These are phyloP conservation scores for Phrynocephalus versicolor DNA, from an alignment of 2,113 vertebrate species.

Conservation along the genomic window DNA sequence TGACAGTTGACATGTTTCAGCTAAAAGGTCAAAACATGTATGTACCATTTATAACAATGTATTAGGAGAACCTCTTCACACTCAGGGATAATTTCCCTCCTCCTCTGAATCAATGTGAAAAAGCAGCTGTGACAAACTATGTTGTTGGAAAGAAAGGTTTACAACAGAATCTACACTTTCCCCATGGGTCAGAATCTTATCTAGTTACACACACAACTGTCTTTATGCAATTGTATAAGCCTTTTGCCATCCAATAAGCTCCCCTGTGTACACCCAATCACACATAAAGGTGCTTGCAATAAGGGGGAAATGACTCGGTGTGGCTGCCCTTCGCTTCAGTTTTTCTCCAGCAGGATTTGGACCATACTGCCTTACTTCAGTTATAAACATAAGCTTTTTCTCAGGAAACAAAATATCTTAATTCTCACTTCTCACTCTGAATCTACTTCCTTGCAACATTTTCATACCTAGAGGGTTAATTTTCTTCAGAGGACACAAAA, in stretches of 20 bases:
- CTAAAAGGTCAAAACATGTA: not conserved
- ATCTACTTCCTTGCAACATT: not conserved
- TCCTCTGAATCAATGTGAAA: conserved; percentile 1
- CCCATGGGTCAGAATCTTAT: not conserved
- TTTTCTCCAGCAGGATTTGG: no score
- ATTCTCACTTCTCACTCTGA: not conserved
- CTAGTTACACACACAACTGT: no score
- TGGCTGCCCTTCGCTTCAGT: no score
- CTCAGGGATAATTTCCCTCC: not conserved
- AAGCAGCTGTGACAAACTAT: not conserved
- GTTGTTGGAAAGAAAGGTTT: not conserved
- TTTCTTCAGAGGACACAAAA: not conserved
- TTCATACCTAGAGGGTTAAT: not conserved
- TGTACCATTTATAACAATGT: not conserved
- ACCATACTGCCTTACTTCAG: not conserved
- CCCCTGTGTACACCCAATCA: no score
- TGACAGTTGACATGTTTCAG: not conserved
- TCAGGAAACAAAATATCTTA: not conserved
- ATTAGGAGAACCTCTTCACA: not conserved
- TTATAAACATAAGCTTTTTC: not conserved
- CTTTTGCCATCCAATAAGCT: no score
- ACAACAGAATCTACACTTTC: not conserved
- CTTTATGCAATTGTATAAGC: no score
- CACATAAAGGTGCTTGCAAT: no score
- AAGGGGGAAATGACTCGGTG: no score